Evolutionary conservation across 1,140 invertebrate species (phyloP).

Genomic region (Lamellibrachia luymesi): DNA sequence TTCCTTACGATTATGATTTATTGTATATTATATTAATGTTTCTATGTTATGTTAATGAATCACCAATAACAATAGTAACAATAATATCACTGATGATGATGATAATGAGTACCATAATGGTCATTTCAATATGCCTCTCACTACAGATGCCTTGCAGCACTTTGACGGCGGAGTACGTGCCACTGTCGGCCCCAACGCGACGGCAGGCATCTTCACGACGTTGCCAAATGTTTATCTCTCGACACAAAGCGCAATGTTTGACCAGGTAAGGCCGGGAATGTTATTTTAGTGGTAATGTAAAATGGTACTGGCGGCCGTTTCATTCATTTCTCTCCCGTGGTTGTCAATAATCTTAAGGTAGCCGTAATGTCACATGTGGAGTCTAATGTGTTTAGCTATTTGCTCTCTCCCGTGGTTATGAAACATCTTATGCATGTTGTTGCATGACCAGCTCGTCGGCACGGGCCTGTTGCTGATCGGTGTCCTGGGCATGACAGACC

Average conservation of each 20-base stretch:
- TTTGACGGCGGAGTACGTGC: constrained; percentile 56
- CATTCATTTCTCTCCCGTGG: too few species aligned
- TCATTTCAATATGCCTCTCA: constrained; percentile 8
- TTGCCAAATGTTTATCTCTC: constrained; percentile 60
- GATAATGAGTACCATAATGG: background rate
- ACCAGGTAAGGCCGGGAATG: constrained; percentile 55
- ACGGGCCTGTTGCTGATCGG: constrained; percentile 62
- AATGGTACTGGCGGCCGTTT: too few species aligned
- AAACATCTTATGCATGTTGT: background rate
- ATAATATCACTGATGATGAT: background rate
- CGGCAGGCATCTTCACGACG: constrained; percentile 64
- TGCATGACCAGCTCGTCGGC: constrained; percentile 59
- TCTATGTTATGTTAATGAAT: too few species aligned
- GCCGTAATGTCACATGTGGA: too few species aligned
- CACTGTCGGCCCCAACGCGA: constrained; percentile 35
- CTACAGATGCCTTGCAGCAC: constrained; percentile 56
- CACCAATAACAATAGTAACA: background rate
- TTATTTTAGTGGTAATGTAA: too few species aligned
- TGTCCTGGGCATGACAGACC: constrained; percentile 62
- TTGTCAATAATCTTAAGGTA: too few species aligned
- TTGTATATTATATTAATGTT: too few species aligned
- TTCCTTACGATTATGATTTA: too few species aligned
- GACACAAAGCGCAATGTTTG: constrained; percentile 54
- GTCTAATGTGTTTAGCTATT: too few species aligned
- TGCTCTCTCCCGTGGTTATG: too few species aligned